Base-by-base conservation (phyloP, 2,888 invertebrate species). In the Lasioglossum vierecki region DNA sequence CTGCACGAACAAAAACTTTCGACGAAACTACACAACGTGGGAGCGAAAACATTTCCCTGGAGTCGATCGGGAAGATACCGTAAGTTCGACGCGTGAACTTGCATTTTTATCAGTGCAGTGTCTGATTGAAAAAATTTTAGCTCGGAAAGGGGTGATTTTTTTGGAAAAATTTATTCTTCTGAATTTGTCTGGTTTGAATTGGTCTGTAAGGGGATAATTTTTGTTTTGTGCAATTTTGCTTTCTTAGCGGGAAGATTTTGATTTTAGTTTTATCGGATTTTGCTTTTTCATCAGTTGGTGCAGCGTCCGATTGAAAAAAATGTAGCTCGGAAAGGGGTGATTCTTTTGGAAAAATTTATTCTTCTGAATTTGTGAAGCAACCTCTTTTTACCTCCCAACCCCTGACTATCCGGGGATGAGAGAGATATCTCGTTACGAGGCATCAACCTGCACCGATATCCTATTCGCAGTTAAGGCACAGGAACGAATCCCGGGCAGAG, bases 331-430 rank as follows among this genome's bases (percentile, higher is more conserved):
- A 11, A 41, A 41, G 41, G 11, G 41, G 0, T 4, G 44, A 44
- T 13, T 44, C n/a, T n/a, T 57, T 11, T 11, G n/a, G 11, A 57
- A 11, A n/a, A 11, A 57, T 0, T 57, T 11, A n/a, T n/a, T 57
- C n/a, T 57, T 22, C 0, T 11, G 9, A 57, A n/a, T n/a, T 11
- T 46, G 15, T 18, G 60, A n/a, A 35, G n/a, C 9, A 18, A 46
- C 39, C 46, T 53, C 72, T 76, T 76, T 72, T 72, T 66, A 63
- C 49, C 5, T 72, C 72, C 72, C 72, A 76, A 11, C 15, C 15
- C 35, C 66, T 83, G 46, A 72, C 79, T 83, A 83, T 76, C 76
- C 60, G 18, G 15, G 30, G 66, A 76, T 63, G 72, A 76, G 63
- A 0, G 1, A 9, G 22, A 76, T 30, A 66, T 76, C 72, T 49